These are phyloP conservation scores for Austrolebias charrua DNA, from an alignment of 2,797 vertebrate species.

Conservation along the genomic window DNA sequence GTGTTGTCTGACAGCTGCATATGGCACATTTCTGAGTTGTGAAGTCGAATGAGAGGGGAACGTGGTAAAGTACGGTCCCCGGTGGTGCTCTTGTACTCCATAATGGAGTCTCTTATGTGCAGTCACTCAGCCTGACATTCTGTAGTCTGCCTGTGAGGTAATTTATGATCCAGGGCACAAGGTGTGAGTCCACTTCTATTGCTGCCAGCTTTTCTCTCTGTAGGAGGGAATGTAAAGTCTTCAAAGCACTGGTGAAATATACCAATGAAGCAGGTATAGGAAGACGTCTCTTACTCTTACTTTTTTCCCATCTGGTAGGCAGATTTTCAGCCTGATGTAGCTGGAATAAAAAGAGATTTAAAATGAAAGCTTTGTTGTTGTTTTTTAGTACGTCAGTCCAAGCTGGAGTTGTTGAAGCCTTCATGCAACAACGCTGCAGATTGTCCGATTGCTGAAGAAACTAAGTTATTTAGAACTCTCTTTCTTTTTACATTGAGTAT, in stretches of 20 bases:
- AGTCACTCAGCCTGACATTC: constrained; percentile 16
- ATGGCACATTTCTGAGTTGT: constrained; percentile 7
- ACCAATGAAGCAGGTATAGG: constrained; percentile 1
- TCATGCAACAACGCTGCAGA: too few species aligned
- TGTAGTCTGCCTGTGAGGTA: constrained; percentile 4
- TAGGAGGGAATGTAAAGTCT: neutral
- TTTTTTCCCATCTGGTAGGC: neutral
- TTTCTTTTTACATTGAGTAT: neutral
- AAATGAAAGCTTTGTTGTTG: too few species aligned
- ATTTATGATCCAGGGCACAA: constrained; percentile 14
- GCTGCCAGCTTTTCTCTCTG: constrained; percentile 9
- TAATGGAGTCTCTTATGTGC: constrained; percentile 11
- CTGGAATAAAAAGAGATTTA: neutral
- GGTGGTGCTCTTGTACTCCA: constrained; percentile 6
- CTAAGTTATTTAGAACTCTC: too few species aligned
- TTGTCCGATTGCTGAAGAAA: too few species aligned
- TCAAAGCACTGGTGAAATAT: constrained; percentile 4
- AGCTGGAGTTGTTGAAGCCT: too few species aligned
- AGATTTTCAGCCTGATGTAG: neutral
- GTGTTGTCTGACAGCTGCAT: constrained; percentile 7
- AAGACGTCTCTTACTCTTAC: neutral
- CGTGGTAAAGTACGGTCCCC: constrained; percentile 15
- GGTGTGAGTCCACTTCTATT: constrained; percentile 7
- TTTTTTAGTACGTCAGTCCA: too few species aligned
- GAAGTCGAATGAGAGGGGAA: constrained; percentile 15